These are phyloP conservation scores for Seriola aureovittata DNA, from an alignment of 2,113 vertebrate genomes.

Conservation along the genomic window DNA sequence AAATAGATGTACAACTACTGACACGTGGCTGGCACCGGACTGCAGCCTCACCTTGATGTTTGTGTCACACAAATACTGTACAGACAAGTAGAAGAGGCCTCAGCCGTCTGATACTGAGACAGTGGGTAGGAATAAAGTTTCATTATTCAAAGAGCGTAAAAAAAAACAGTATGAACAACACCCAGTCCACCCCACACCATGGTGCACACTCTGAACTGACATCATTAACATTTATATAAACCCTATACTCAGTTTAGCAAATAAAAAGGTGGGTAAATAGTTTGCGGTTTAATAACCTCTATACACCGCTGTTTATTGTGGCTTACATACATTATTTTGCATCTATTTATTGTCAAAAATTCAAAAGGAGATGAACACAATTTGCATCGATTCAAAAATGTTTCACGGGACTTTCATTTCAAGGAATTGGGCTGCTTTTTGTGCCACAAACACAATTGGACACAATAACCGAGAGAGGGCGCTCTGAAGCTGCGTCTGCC, in stretches of 20 bases:
- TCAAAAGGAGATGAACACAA: too few relatives aligned
- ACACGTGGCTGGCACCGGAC: constrained; percentile 80
- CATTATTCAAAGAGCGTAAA: neutral
- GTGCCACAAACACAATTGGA: constrained; percentile 20
- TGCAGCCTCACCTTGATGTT: constrained; percentile 78
- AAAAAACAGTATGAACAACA: neutral
- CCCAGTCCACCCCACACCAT: neutral
- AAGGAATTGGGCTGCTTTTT: neutral
- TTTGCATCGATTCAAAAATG: neutral
- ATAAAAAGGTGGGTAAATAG: neutral
- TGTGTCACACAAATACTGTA: constrained; percentile 80
- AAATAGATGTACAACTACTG: constrained; percentile 84
- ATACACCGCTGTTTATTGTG: neutral
- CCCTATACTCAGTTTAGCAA: neutral
- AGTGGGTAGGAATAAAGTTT: too few relatives aligned
- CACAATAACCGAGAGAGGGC: constrained; percentile 82
- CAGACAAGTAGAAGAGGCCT: constrained; percentile 34
- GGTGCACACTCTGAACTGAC: neutral
- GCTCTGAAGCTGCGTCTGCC: constrained; percentile 72
- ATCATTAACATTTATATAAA: neutral
- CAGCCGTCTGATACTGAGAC: neutral
- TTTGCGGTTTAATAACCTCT: neutral
- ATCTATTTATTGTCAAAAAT: neutral
- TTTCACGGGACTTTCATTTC: neutral
- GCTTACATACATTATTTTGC: neutral